Base-by-base conservation (phyloP, 2,888 invertebrate genomes). In the Rhagonycha fulva region DNA sequence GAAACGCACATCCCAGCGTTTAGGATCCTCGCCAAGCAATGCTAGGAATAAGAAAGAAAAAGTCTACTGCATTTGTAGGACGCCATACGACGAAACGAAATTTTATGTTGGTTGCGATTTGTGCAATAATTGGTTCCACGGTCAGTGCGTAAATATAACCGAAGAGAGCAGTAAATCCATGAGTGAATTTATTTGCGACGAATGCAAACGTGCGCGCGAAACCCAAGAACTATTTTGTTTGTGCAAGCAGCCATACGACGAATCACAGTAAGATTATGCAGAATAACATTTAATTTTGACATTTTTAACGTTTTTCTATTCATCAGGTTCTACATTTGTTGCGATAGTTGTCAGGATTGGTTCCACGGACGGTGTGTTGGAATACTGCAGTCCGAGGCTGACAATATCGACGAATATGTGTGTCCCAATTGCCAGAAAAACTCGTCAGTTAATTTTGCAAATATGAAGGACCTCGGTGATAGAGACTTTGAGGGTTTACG, bases 331-430 rank as follows among this genome's bases (percentile, higher is more conserved):
- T 99, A 99, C 88, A 98, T 99, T 85, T 98, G 98, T 86, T 99
- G 99, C 88, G 99, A 99, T 89, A 94, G 95, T 80, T 99, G 99
- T 88, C 97, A 98, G 88, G 98, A 98, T 88, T 99, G 99, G 99
- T 99, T 98, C 90, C 99, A 99, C 88, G 98, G 98, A 9, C 92
- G 96, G 75, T 99, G 99, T 88, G 98, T 99, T 66, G 98, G 98
- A 61, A 96, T 98, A 84, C 89, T 97, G 70, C 97, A 96, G 85
- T 95, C 96, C 3, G 97, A 97, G 87, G 98, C 97, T 23, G 96
- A 98, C 85, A 95, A 95, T 83, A 96, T 98, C 82, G 98, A 98
- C 84, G 97, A 97, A 84, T 99, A 99, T 85, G 93, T 97, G 81
- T 99, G 99, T 89, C 99, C 99, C 0, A 95, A 95, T 86, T 99